Evolutionary conservation across 2,888 invertebrate genomes (phyloP).

Genomic region (Drosophila leonis): DNA sequence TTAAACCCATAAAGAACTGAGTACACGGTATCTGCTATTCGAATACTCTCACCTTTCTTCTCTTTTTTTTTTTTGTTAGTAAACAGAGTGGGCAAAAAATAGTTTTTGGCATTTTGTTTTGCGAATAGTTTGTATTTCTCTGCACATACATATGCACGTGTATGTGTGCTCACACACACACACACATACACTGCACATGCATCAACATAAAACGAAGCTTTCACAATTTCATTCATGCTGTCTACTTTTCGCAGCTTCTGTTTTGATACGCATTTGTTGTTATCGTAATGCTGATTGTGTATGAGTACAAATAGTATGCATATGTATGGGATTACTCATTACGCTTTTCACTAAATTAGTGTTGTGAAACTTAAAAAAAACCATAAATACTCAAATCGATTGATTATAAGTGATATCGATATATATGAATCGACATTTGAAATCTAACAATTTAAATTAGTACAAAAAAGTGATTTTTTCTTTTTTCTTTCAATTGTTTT

Average conservation of each 20-base stretch:
- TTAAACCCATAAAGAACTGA: not conserved
- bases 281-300: constrained; percentile 25
- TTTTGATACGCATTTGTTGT: constrained; percentile 58
- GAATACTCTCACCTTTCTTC: not conserved
- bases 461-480: not conserved
- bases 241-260: constrained; percentile 50
- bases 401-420: constrained; percentile 24
- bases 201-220: constrained; percentile 54
- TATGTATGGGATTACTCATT: constrained; percentile 18
- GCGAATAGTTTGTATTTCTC: constrained; percentile 19
- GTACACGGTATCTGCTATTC: constrained; percentile 1
- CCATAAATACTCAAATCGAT: not conserved
- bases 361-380: constrained; percentile 26
- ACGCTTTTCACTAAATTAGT: constrained; percentile 24
- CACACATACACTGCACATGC: constrained; percentile 11
- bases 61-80: constrained; percentile 58
- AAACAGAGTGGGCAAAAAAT: constrained; percentile 59
- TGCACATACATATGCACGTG: constrained; percentile 12
- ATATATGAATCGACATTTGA: not conserved
- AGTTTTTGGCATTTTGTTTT: constrained; percentile 56
- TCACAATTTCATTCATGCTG: constrained; percentile 74
- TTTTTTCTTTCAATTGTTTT: constrained; percentile 7
- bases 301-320: not conserved
- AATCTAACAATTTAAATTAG: constrained; percentile 1
- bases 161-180: constrained; percentile 6